Evolutionary conservation across 2,797 vertebrate species (phyloP).

Genomic region (Lacerta agilis): DNA sequence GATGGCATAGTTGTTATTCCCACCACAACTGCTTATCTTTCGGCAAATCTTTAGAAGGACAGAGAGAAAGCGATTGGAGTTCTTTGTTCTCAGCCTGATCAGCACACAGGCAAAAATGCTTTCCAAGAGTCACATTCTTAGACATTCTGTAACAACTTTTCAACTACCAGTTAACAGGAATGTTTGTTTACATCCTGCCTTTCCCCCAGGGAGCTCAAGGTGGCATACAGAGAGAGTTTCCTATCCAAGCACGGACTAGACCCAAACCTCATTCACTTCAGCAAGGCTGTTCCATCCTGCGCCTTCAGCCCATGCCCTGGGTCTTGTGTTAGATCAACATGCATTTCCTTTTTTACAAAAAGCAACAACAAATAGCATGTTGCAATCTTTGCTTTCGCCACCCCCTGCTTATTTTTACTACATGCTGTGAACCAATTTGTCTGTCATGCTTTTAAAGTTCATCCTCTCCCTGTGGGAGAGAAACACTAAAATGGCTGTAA

Average conservation of each 20-base stretch:
- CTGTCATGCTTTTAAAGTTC: not conserved
- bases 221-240: not conserved
- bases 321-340: not conserved
- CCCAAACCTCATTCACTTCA: not conserved
- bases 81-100: slow-evolving; percentile 17
- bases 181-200: not conserved
- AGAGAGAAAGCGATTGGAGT: not conserved
- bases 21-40: not conserved
- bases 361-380: not conserved
- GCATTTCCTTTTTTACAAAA: not conserved
- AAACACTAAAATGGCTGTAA: not conserved
- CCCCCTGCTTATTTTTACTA: rapidly evolving
- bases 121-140: slow-evolving; percentile 10
- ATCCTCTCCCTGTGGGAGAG: not conserved
- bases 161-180: slow-evolving; percentile 11
- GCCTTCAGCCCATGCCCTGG: not conserved
- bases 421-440: slow-evolving; percentile 1
- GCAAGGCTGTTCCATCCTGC: not conserved
- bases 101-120: slow-evolving; percentile 13
- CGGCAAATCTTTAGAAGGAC: not conserved
- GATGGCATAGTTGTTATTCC: slow-evolving; percentile 29
- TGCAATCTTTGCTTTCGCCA: slow-evolving; percentile 1
- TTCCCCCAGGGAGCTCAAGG: not conserved
- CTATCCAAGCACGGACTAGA: not conserved
- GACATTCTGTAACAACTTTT: not conserved